A percentile compares a stretch with the other conserved stretches of the same genome.
These are phyloP conservation scores for Leptatherina wallacei DNA, from an alignment of 2,797 vertebrate species.

Conservation along the genomic window DNA sequence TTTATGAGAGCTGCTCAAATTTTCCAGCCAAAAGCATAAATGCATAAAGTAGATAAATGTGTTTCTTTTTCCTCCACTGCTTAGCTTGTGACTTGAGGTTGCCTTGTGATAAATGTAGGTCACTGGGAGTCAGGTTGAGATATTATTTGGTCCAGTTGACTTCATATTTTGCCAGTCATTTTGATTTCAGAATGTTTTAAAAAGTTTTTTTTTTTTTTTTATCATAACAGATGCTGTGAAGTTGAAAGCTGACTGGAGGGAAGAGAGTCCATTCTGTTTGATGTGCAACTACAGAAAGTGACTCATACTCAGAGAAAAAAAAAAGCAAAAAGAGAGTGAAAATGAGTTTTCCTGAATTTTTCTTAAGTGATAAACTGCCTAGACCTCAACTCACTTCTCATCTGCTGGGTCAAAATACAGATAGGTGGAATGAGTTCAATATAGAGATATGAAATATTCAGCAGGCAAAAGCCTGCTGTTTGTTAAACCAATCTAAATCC, in stretches of 20 bases:
- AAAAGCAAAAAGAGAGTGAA: constrained; percentile 22
- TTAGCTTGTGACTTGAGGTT: not conserved
- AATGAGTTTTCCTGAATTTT: constrained; percentile 55
- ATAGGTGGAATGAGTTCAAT: constrained; percentile 59
- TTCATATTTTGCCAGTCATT: not conserved
- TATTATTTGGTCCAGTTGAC: not conserved
- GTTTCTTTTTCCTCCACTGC: not conserved
- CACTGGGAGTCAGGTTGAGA: accelerated
- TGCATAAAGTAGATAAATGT: not conserved
- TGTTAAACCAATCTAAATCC: constrained; percentile 29
- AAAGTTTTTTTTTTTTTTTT: not conserved
- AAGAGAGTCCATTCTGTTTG: constrained; percentile 8
- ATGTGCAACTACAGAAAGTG: constrained; percentile 30
- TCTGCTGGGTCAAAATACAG: constrained; percentile 61
- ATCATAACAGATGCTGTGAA: not conserved
- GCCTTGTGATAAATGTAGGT: not conserved
- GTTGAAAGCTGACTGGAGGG: constrained; percentile 19
- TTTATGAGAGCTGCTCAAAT: not conserved
- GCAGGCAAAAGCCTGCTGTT: constrained; percentile 33
- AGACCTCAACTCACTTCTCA: constrained; percentile 48
- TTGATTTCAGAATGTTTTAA: not conserved
- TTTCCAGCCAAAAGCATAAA: not conserved
- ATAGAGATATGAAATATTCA: constrained; percentile 68
- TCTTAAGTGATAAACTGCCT: constrained; percentile 45
- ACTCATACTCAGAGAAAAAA: constrained; percentile 23